A percentile compares a stretch with the other conserved stretches of the same genome.
These are phyloP conservation scores for Pagetopsis macropterus DNA, from an alignment of 2,797 vertebrate genomes.

Conservation along the genomic window DNA sequence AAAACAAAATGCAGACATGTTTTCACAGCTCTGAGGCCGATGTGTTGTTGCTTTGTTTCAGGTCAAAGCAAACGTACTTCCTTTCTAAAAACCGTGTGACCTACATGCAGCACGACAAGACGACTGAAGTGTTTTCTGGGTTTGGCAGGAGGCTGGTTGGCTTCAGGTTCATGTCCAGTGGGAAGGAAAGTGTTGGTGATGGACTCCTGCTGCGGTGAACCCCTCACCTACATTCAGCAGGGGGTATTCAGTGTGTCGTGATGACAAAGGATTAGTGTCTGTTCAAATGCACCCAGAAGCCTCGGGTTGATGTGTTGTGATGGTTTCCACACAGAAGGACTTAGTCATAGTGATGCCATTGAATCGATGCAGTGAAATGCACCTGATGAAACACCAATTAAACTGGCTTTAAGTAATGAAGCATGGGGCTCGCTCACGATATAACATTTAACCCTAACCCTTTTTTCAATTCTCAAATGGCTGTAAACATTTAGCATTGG, in stretches of 20 bases:
- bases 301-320: neutral
- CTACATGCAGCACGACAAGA: conserved; percentile 52
- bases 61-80: conserved; percentile 45
- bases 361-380: neutral
- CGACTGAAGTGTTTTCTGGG: conserved; percentile 19
- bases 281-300: neutral
- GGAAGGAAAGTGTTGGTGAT: neutral
- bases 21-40: conserved; percentile 3
- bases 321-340: neutral
- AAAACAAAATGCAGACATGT: conserved; percentile 8
- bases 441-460: no score
- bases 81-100: conserved; percentile 64
- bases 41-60: neutral
- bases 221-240: conserved; percentile 13
- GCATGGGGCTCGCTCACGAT: neutral
- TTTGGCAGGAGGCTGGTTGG: conserved; percentile 6
- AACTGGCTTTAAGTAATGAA: neutral
- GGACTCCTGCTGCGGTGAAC: neutral
- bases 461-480: no score
- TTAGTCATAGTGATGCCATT: neutral
- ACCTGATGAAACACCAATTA: neutral
- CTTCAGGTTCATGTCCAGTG: conserved; percentile 4
- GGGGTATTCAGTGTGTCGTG: neutral
- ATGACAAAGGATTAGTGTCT: neutral
- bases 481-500: neutral